Evolutionary conservation across 1,140 invertebrate species (phyloP).

Genomic region (Bombus pascuorum): DNA sequence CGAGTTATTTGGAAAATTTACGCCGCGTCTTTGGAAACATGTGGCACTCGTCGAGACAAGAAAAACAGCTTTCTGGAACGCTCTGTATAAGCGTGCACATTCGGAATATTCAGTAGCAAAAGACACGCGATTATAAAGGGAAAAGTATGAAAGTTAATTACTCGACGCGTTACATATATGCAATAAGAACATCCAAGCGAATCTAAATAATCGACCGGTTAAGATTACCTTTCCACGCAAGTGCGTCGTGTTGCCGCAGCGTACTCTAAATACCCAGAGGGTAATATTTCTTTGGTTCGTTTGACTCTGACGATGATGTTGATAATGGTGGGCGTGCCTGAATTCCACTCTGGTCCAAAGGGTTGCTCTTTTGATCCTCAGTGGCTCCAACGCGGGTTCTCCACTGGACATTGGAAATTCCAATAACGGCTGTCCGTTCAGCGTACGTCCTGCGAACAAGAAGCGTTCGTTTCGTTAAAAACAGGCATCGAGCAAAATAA

Average conservation of each 20-base stretch:
- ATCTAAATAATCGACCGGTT: neutral
- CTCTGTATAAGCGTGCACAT: no score
- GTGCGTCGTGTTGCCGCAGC: conserved; percentile 84
- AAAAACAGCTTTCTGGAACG: no score
- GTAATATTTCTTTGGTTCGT: conserved; percentile 84
- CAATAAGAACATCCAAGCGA: neutral
- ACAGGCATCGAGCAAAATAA: accelerated
- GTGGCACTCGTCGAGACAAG: no score
- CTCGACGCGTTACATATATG: neutral
- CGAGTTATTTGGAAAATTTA: no score
- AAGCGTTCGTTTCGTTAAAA: neutral
- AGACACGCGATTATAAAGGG: neutral
- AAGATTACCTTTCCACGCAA: conserved; percentile 84
- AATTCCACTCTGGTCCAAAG: conserved; percentile 90
- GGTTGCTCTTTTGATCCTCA: conserved; percentile 88
- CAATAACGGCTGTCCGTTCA: conserved; percentile 92
- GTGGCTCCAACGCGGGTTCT: conserved; percentile 83
- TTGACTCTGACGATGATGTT: conserved; percentile 79
- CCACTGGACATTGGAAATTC: conserved; percentile 89
- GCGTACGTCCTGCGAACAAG: conserved; percentile 86
- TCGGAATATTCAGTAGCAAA: no score
- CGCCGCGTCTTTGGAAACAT: no score
- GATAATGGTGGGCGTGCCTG: conserved; percentile 81
- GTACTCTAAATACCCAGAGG: conserved; percentile 87
- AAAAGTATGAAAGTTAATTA: neutral